Evolutionary conservation across 2,113 vertebrate species (phyloP).

Genomic region (Embiotoca jacksoni): DNA sequence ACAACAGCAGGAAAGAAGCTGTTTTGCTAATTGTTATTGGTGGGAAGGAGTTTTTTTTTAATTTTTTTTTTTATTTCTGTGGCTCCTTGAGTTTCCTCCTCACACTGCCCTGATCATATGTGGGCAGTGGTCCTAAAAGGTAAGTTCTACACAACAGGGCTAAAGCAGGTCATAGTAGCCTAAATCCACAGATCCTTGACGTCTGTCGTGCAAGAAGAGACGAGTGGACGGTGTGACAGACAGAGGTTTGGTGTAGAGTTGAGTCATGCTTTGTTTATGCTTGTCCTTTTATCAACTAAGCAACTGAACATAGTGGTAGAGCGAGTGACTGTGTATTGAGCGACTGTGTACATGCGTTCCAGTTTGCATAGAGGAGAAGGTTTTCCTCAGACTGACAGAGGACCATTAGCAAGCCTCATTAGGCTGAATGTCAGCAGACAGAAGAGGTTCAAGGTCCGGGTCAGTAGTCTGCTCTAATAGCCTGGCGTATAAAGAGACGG

Average conservation of each 20-base stretch:
- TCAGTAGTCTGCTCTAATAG: constrained; percentile 49
- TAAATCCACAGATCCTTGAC: not conserved
- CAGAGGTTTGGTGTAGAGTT: constrained; percentile 19
- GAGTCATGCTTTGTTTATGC: constrained; percentile 15
- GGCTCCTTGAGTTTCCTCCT: not conserved
- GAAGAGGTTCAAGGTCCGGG: constrained; percentile 58
- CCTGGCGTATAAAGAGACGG: constrained; percentile 7
- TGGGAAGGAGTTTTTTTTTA: not conserved
- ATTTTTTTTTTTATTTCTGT: not conserved
- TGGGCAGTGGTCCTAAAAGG: not conserved
- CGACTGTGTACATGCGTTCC: constrained; percentile 34
- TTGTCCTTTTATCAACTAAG: constrained; percentile 33
- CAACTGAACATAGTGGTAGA: constrained; percentile 22
- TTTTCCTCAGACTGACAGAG: constrained; percentile 44
- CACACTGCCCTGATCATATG: not conserved
- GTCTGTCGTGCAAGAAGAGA: not conserved
- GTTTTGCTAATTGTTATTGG: not conserved
- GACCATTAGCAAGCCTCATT: constrained; percentile 73
- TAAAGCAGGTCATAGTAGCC: not conserved
- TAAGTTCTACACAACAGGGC: not conserved
- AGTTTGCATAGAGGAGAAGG: constrained; percentile 42
- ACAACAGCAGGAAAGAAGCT: not conserved
- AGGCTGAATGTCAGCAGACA: constrained; percentile 49
- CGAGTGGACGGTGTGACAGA: not conserved
- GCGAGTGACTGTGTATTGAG: constrained; percentile 10